Base-by-base conservation (phyloP, 2,797 vertebrate genomes). In the Sebastes dallii region DNA sequence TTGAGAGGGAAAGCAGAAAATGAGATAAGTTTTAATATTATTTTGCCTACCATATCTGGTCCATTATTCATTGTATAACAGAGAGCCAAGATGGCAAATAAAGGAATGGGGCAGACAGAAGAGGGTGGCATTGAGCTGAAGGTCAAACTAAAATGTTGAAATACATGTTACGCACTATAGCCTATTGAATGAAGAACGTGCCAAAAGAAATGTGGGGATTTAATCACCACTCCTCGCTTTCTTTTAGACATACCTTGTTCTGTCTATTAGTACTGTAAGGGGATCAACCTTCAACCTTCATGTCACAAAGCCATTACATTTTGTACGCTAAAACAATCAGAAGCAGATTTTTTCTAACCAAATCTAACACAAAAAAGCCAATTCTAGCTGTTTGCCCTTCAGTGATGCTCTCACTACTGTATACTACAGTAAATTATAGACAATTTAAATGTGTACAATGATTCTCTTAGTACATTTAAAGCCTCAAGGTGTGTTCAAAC, bases 31-130 rank as follows among this genome's bases (percentile, higher is more conserved):
- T 75, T 83, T 74, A 54, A 55, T 61, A 25, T 67, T 68, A 46
- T 82, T 78, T 77, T 77, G 25, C 59, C 39, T 24, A 25, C 20
- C 29, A 67, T 69, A 66, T 82, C 27, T 58, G 70, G 32, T n/a
- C 22, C 27, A 75, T 75, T 81, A 88, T 72, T 84, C 11, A 61
- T 39, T 80, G 25, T 66, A 62, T 74, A 62, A 66, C 34, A 71
- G 72, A 78, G 29, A 75, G 56, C 60, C 18, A 32, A 32, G 7
- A 86, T 68, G 60, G 65, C 30, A 80, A 71, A 86, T 67, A 69
- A 81, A 64, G n/a, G 8, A n/a, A 69, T 42, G 24, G 16, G 16
- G 4, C 27, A 66, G 36, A 61, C n/a, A 66, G 46, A 71, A n/a
- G 36, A 74, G 14, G 36, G 24, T 1, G 8, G 58, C 34, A 66